phyloP scores from a whole-genome alignment of 2,113 vertebrate species.

The Rhea americana region DNA sequence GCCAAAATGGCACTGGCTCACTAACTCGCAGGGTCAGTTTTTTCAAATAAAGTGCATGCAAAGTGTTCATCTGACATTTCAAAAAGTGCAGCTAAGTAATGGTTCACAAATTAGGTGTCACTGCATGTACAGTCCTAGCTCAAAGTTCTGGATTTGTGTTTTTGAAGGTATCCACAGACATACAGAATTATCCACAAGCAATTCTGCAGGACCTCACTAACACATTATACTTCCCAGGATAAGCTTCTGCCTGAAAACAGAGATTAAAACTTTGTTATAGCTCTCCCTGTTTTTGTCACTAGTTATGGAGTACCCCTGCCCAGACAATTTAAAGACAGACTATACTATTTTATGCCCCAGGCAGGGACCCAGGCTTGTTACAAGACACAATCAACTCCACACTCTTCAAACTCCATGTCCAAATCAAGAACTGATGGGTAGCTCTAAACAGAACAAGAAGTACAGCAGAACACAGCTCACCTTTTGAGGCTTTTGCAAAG shows the following conservation, averaged over 20 bases:
- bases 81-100: not conserved
- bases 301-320: too few relatives aligned
- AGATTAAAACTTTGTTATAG: not conserved
- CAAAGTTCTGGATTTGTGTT: not conserved
- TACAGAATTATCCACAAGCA: not conserved
- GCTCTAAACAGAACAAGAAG: not conserved
- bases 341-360: not conserved
- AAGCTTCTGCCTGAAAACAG: too few relatives aligned
- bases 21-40: not conserved
- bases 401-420: not conserved
- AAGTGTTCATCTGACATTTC: not conserved
- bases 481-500: not conserved
- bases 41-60: not conserved
- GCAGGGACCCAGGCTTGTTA: not conserved
- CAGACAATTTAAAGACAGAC: not conserved
- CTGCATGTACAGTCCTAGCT: not conserved
- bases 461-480: not conserved
- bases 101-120: not conserved
- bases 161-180: not conserved
- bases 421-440: not conserved
- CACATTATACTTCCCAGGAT: not conserved
- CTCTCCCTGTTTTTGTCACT: not conserved
- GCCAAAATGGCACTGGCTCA: not conserved
- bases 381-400: not conserved
- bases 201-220: not conserved